A percentile compares a stretch with the other conserved stretches of the same genome.
Evolutionary conservation across 2,797 vertebrate species (phyloP).

Genomic region (Megalops cyprinoides): DNA sequence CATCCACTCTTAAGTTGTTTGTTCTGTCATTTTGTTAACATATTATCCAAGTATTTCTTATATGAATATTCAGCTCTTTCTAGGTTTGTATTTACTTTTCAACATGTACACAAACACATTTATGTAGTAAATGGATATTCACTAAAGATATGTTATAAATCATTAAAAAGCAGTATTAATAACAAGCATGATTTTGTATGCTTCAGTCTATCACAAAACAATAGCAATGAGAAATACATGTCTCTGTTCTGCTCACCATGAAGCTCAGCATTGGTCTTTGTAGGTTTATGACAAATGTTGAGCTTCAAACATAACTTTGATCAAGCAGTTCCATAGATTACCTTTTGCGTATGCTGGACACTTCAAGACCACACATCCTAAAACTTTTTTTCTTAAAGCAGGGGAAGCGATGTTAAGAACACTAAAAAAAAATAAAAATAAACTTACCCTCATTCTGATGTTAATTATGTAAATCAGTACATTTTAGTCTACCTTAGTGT

Average conservation of each 20-base stretch:
- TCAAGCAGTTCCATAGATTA: background rate
- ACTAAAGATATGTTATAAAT: background rate
- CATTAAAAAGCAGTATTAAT: background rate
- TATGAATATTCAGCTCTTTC: background rate
- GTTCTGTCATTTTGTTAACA: background rate
- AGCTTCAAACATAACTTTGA: no score
- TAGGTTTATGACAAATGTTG: no score
- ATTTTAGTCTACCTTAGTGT: slow-evolving; percentile 1
- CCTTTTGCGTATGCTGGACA: background rate
- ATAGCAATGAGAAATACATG: background rate
- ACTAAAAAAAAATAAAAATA: no score
- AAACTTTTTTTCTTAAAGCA: background rate
- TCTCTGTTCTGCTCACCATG: background rate
- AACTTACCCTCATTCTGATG: slow-evolving; percentile 16
- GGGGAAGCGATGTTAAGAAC: background rate
- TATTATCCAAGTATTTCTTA: background rate
- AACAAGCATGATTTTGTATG: background rate
- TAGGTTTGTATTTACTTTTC: background rate
- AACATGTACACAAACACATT: background rate
- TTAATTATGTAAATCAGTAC: slow-evolving; percentile 20
- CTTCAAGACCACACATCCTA: background rate
- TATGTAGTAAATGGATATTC: background rate
- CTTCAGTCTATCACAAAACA: no score
- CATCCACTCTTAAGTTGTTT: no score
- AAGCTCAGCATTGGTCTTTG: background rate